Conservation (phyloP, 92 coral and sea anemone genomes). For the Zoanthus solanderi region DNA sequence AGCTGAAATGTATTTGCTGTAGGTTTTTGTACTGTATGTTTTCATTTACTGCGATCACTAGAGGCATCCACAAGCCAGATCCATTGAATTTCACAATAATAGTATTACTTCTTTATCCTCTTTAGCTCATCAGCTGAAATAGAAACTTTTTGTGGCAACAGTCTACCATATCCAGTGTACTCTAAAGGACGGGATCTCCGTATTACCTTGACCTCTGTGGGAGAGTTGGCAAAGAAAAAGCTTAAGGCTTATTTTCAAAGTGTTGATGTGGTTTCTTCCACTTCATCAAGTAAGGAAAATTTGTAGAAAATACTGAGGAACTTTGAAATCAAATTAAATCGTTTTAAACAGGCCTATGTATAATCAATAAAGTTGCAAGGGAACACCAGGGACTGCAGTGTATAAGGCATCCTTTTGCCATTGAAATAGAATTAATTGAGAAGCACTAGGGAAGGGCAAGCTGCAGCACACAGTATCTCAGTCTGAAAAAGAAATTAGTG, state of each 20-base stretch:
- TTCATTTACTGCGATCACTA: background rate
- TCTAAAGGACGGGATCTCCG: constrained; percentile 59
- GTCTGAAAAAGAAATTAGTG: too few species aligned
- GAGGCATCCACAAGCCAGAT: background rate
- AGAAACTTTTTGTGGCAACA: constrained; percentile 70
- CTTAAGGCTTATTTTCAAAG: background rate
- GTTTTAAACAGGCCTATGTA: too few species aligned
- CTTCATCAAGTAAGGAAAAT: constrained; percentile 33
- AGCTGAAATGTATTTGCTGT: too few species aligned
- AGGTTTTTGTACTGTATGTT: too few species aligned
- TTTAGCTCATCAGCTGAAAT: constrained; percentile 64
- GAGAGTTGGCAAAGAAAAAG: constrained; percentile 17
- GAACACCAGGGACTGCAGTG: too few species aligned
- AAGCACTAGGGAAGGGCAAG: too few species aligned
- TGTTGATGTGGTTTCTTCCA: background rate
- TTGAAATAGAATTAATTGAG: too few species aligned
- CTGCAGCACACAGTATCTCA: too few species aligned
- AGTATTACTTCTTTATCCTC: background rate
- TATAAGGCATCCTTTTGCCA: too few species aligned
- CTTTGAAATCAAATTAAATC: too few species aligned
- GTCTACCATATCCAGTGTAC: constrained; percentile 80
- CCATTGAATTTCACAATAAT: background rate
- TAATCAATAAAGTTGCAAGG: too few species aligned
- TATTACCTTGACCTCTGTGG: constrained; percentile 52
- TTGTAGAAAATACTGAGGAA: too few species aligned